phyloP scores from a whole-genome alignment of 2,888 invertebrate species.

The Cryptocheilus praepositus region DNA sequence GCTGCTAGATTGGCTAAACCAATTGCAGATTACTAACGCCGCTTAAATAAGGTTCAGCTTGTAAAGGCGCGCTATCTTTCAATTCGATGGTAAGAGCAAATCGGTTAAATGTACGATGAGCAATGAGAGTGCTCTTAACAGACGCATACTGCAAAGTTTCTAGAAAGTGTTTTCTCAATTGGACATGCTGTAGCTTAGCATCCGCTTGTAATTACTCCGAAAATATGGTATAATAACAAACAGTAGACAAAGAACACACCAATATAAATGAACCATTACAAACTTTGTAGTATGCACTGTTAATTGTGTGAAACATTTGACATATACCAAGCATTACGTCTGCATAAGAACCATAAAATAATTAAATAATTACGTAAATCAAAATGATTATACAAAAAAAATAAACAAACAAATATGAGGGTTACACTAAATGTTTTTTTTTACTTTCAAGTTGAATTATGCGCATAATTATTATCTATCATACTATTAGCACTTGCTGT shows the following conservation, averaged over 20 bases:
- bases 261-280: neutral
- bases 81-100: slow-evolving; percentile 14
- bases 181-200: neutral
- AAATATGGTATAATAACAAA: neutral
- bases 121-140: neutral
- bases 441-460: too few relatives aligned
- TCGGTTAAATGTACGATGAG: neutral
- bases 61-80: slow-evolving; percentile 17
- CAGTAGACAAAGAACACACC: neutral
- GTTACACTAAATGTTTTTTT: too few relatives aligned
- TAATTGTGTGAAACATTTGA: too few relatives aligned
- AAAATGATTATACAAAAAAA: too few relatives aligned
- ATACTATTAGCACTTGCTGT: too few relatives aligned
- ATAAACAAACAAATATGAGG: too few relatives aligned
- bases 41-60: slow-evolving; percentile 25
- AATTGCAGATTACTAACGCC: slow-evolving; percentile 34
- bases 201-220: neutral
- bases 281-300: neutral
- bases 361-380: neutral
- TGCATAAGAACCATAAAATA: too few relatives aligned
- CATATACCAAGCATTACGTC: too few relatives aligned
- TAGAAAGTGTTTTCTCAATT: neutral
- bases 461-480: too few relatives aligned
- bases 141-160: neutral
- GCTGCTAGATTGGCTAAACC: slow-evolving; percentile 49